Base-by-base conservation (phyloP, 1,140 invertebrate genomes). In the Whitmania pigra region DNA sequence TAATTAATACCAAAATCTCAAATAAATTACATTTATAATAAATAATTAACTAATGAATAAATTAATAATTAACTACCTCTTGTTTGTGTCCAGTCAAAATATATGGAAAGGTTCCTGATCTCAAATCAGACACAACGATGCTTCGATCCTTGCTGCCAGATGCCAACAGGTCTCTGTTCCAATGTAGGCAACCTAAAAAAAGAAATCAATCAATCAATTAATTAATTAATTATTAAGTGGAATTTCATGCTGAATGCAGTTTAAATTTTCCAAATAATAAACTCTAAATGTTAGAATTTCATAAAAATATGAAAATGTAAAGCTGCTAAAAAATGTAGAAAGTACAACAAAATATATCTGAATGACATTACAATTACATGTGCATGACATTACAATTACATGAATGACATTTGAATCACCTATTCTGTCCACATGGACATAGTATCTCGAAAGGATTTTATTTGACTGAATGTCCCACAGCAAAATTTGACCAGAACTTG, bases 11-110 rank as follows among this genome's bases (percentile, higher is more conserved):
- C 17, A 95, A 85, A 69, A 88, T 85, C 80, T 97, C 31, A 96
- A 86, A 0, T 91, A 83, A 75, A 91, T n/a, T n/a, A n/a, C n/a
- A n/a, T n/a, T n/a, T n/a, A n/a, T n/a, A n/a, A n/a, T n/a, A n/a
- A n/a, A n/a, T n/a, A 87, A 63, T 94, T 83, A 0, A 98, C 93
- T 84, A 98, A 95, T 79, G 97, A 93, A 78, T 97, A 92, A n/a
- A n/a, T n/a, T n/a, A n/a, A n/a, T n/a, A n/a, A n/a, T 75, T 93
- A 88, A 69, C 98, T 93, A 77, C 87, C 86, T 11, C 95, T 94
- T 79, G 87, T 88, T 72, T 93, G 86, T 74, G 88, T 89, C 9
- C 94, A 94, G 78, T 89, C 92, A 25, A 86, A 76, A 75, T 63
- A 20, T 63, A 25, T 5, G 22, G 57, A 60, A 73, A 18, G 74